phyloP scores from a whole-genome alignment of 2,113 vertebrate genomes.

The Pseudolaguvia tuberculata region DNA sequence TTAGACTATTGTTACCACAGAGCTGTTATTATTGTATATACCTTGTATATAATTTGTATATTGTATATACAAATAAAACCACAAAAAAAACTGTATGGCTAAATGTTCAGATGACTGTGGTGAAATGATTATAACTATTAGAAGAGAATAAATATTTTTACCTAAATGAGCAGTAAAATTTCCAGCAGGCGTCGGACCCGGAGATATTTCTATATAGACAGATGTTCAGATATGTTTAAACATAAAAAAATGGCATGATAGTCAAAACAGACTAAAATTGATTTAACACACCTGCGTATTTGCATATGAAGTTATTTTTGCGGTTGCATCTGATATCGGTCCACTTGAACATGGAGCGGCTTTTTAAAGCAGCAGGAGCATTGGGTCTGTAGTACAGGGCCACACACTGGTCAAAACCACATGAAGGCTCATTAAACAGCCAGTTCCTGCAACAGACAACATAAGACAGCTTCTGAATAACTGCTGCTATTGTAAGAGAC shows the following conservation, averaged over 20 bases:
- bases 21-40: too few relatives aligned
- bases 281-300: conserved; percentile 78
- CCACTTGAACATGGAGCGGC: conserved; percentile 84
- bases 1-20: too few relatives aligned
- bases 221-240: neutral
- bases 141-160: conserved; percentile 38
- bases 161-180: conserved; percentile 56
- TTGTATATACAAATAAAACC: neutral
- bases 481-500: neutral
- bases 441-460: conserved; percentile 77
- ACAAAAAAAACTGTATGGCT: neutral
- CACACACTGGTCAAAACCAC: conserved; percentile 83
- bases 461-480: conserved; percentile 9
- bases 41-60: too few relatives aligned
- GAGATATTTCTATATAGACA: conserved; percentile 55
- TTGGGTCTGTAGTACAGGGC: conserved; percentile 86
- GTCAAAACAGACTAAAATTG: neutral
- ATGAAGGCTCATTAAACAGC: conserved; percentile 89
- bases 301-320: conserved; percentile 97
- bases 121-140: neutral
- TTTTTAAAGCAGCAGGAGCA: conserved; percentile 68
- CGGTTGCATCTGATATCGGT: conserved; percentile 86
- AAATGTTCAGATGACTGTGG: neutral
- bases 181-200: conserved; percentile 49
- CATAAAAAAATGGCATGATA: neutral